Conservation (phyloP, 30 jellyfish, hydroid and myxozoan species). For the Phacellophora camtschatica region DNA sequence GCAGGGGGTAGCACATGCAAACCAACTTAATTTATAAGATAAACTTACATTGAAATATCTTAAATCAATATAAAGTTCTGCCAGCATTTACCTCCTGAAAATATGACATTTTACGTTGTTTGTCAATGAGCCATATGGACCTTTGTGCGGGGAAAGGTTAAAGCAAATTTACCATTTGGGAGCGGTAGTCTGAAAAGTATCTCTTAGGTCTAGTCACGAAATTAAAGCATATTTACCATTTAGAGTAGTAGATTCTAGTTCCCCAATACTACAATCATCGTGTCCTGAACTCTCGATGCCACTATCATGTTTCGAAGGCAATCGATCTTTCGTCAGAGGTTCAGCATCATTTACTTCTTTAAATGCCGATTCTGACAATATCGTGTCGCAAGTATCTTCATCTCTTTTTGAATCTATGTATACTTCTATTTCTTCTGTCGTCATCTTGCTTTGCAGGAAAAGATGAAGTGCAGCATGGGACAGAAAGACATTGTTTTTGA, state of each 20-base stretch:
- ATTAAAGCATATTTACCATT: too few relatives aligned
- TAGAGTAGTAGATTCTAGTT: neutral
- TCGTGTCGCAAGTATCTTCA: slow-evolving; percentile 86
- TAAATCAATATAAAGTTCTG: too few relatives aligned
- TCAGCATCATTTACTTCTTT: slow-evolving; percentile 19
- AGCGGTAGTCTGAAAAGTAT: too few relatives aligned
- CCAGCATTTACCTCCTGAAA: too few relatives aligned
- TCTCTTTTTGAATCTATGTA: slow-evolving; percentile 79
- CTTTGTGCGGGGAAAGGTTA: too few relatives aligned
- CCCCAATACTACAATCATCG: slow-evolving; percentile 59
- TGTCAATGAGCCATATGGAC: too few relatives aligned
- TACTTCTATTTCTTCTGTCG: slow-evolving; percentile 83
- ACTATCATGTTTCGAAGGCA: slow-evolving; percentile 80
- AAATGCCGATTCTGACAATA: slow-evolving; percentile 83
- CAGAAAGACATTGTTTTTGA: slow-evolving; percentile 71
- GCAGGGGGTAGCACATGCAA: too few relatives aligned
- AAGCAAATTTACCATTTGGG: too few relatives aligned
- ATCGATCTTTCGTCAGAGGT: slow-evolving; percentile 39
- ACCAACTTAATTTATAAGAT: too few relatives aligned
- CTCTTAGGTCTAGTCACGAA: too few relatives aligned
- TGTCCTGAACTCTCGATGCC: slow-evolving; percentile 85
- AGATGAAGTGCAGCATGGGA: slow-evolving; percentile 95
- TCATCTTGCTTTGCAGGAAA: slow-evolving; percentile 87
- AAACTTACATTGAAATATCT: too few relatives aligned
- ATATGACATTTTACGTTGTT: too few relatives aligned